Conservation (phyloP, 2,113 vertebrate genomes). For the Dromaius novaehollandiae region DNA sequence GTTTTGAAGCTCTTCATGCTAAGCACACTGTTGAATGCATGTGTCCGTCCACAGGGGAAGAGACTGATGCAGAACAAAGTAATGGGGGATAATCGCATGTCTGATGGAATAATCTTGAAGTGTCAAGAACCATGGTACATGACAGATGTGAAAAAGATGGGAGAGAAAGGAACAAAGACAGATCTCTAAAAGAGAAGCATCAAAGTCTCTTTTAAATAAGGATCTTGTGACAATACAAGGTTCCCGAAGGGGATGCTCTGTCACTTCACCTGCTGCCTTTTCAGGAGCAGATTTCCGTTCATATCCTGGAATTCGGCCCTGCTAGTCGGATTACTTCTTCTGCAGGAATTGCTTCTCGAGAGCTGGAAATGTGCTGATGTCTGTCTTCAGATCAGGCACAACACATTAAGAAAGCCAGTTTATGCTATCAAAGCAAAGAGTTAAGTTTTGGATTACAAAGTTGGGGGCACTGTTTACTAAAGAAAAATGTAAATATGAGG, state of each 20-base stretch:
- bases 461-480: too few species aligned
- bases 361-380: too few species aligned
- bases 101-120: background rate
- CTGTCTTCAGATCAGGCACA: too few species aligned
- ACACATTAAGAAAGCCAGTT: too few species aligned
- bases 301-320: background rate
- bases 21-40: background rate
- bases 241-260: background rate
- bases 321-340: background rate
- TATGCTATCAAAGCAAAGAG: too few species aligned
- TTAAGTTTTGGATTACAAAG: too few species aligned
- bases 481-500: too few species aligned
- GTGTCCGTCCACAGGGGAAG: accelerated
- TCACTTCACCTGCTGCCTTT: background rate
- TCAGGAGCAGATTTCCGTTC: background rate
- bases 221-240: background rate
- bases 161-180: background rate
- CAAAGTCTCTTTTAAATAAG: background rate
- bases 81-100: background rate
- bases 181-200: background rate
- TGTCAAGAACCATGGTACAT: background rate
- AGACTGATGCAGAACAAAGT: background rate
- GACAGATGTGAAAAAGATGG: background rate
- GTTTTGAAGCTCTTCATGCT: background rate
- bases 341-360: background rate